These are phyloP conservation scores for Gila robusta DNA, from an alignment of 2,797 vertebrate genomes.

Conservation along the genomic window DNA sequence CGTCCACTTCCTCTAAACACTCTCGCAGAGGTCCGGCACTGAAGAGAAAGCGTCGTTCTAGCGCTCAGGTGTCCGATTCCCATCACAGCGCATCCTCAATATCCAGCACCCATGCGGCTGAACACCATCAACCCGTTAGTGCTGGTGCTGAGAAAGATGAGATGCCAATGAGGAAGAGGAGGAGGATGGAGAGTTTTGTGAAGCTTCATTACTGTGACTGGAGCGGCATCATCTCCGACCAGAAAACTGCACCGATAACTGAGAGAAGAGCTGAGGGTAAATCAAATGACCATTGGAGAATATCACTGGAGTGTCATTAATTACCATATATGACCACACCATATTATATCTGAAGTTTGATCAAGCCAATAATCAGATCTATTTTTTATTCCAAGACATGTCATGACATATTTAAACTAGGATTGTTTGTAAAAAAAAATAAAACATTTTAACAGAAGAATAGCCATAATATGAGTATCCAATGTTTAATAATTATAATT, in stretches of 20 bases:
- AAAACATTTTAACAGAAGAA: no score
- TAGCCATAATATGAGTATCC: no score
- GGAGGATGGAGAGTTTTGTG: neutral
- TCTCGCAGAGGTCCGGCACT: neutral
- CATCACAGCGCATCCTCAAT: neutral
- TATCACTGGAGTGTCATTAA: no score
- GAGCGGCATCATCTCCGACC: neutral
- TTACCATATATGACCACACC: no score
- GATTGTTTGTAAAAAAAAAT: no score
- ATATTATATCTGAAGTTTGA: no score
- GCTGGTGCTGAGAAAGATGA: neutral
- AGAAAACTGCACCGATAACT: neutral
- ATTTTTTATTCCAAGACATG: no score
- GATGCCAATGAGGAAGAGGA: neutral
- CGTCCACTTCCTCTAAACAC: no score
- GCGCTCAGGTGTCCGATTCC: neutral
- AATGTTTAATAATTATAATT: no score
- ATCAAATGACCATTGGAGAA: neutral
- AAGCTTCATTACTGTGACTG: neutral
- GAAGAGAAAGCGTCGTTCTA: neutral
- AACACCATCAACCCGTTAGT: neutral
- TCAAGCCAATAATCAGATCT: no score
- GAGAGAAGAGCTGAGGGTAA: neutral
- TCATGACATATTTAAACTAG: no score
- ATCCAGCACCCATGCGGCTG: neutral